Conservation (phyloP, 1,140 invertebrate species). For the Catajapyx aquilonaris region DNA sequence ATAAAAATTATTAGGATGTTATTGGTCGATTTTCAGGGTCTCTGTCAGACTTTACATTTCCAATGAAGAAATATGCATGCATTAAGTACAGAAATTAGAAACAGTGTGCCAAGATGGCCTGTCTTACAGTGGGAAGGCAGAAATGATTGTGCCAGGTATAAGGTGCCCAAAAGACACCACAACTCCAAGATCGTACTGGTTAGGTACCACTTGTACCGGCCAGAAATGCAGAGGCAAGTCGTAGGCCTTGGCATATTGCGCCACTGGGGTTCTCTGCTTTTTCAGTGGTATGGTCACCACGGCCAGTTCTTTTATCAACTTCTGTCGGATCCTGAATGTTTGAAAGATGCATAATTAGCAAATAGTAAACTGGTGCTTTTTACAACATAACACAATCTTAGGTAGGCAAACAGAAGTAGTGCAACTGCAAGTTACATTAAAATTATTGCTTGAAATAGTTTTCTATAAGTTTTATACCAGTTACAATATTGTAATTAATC, state of each 20-base stretch:
- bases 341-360: too few species aligned
- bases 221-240: constrained; percentile 8
- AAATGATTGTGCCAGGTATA: constrained; percentile 13
- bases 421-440: too few species aligned
- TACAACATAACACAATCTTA: too few species aligned
- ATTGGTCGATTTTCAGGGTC: neutral
- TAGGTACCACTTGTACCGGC: constrained; percentile 3
- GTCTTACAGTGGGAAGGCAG: constrained; percentile 12
- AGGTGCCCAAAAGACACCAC: constrained; percentile 16
- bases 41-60: neutral
- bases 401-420: too few species aligned
- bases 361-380: too few species aligned
- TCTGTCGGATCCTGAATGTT: constrained; percentile 5
- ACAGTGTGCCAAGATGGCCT: neutral
- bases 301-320: constrained; percentile 3
- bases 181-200: constrained; percentile 13
- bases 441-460: too few species aligned
- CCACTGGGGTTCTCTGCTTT: constrained; percentile 6
- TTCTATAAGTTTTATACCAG: too few species aligned
- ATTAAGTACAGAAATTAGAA: neutral
- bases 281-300: constrained; percentile 8
- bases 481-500: too few species aligned
- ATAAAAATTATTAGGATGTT: neutral
- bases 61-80: neutral
- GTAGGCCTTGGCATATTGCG: constrained; percentile 9